These are phyloP conservation scores for Drosophila recens DNA, from an alignment of 2,888 invertebrate genomes.

Conservation along the genomic window DNA sequence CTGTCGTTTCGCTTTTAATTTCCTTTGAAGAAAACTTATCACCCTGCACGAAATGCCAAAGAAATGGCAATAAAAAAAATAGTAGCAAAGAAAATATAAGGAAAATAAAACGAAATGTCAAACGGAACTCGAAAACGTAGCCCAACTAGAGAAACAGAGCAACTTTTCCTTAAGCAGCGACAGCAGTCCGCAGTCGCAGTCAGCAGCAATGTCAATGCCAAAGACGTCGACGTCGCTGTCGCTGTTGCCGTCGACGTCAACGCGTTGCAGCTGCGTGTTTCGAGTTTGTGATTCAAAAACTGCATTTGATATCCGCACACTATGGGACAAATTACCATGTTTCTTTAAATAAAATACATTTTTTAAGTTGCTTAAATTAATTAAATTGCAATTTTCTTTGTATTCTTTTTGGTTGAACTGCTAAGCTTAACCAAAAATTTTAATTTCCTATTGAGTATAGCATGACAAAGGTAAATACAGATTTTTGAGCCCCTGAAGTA, in stretches of 20 bases:
- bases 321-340: not conserved
- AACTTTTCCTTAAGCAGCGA: constrained; percentile 44
- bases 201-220: constrained; percentile 50
- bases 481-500: too few species aligned
- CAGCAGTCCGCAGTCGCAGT: constrained; percentile 11
- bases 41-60: constrained; percentile 64
- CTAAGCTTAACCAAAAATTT: too few species aligned
- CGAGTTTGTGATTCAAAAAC: constrained; percentile 61
- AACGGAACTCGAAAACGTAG: constrained; percentile 40
- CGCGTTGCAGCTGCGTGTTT: constrained; percentile 29
- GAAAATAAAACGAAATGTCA: constrained; percentile 6
- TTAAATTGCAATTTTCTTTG: too few species aligned
- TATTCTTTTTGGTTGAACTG: too few species aligned
- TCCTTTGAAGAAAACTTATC: constrained; percentile 72
- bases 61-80: constrained; percentile 59
- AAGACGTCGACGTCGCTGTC: constrained; percentile 9
- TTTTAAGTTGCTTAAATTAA: not conserved
- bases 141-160: constrained; percentile 15
- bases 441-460: too few species aligned
- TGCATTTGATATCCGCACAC: constrained; percentile 48
- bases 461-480: too few species aligned
- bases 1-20: constrained; percentile 66
- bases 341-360: not conserved
- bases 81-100: not conserved
- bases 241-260: not conserved